Evolutionary conservation across 2,888 invertebrate species (phyloP), one percentile per base, ranked within the genome.

Genomic region (Ferrisia virgata): DNA sequence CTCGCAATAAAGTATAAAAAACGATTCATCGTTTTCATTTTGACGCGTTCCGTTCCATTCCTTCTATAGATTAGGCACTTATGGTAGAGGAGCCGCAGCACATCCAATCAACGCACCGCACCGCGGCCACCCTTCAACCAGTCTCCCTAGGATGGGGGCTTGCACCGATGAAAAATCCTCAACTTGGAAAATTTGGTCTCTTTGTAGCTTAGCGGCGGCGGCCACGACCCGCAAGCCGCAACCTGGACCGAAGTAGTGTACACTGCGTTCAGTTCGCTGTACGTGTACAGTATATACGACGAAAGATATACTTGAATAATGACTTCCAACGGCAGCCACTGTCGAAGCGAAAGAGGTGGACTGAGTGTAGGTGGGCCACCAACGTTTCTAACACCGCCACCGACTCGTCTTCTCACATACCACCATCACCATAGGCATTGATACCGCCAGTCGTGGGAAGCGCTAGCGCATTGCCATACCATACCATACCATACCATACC

Each of bases 281-380:
- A n/a, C n/a, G n/a, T n/a, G n/a, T n/a, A n/a, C n/a, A n/a, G n/a
- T n/a, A n/a, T n/a, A n/a, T 1, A 53, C 36, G 53, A 0, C 8
- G 22, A 53, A 53, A 64, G 64, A 28, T 28, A 28, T 64, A 64
- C 13, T 64, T 64, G 64, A 64, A 64, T 64, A 64, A 64, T 64
- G 64, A 64, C 64, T 64, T 64, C 18, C n/a, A 58, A 58, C 64
- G 36, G 33, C 72, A 33, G 36, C 72, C 72, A 36, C 36, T 15
- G 72, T 76, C 36, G 72, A 33, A 28, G 25, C 28, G 72, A 8
- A 53, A 76, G 33, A 76, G 72, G 33, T 28, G 36, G 18, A 76
- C 36, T 33, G 69, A 33, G 72, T 76, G 72, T 76, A 76, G 72
- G 72, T 76, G 72, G 72, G 72, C 72, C 72, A 76, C 72, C 72